These are phyloP conservation scores for Hetaerina americana DNA, from an alignment of 1,140 invertebrate genomes.

Conservation along the genomic window DNA sequence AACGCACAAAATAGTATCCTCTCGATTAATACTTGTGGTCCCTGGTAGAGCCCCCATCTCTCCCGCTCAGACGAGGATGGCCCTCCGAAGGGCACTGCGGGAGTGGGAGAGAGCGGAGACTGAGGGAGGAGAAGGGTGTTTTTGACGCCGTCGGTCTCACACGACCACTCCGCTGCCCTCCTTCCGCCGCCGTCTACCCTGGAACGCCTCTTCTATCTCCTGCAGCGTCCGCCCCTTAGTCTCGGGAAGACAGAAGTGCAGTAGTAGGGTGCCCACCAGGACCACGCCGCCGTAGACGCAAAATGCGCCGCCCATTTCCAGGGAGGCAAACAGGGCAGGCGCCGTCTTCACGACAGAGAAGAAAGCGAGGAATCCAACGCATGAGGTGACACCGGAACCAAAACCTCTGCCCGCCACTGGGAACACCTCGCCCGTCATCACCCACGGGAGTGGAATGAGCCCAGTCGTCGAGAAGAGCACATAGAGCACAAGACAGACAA, in stretches of 20 bases:
- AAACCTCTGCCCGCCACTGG: constrained; percentile 38
- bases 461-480: constrained; percentile 42
- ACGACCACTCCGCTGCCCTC: neutral
- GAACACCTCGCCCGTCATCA: constrained; percentile 50
- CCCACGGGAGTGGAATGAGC: constrained; percentile 51
- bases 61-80: too few relatives aligned
- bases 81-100: too few relatives aligned
- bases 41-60: too few relatives aligned
- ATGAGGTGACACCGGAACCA: constrained; percentile 45
- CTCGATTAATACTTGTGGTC: too few relatives aligned
- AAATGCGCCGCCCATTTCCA: constrained; percentile 49
- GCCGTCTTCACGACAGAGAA: constrained; percentile 59
- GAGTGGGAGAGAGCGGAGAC: too few relatives aligned
- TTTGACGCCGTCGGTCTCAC: too few relatives aligned
- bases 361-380: constrained; percentile 47
- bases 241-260: constrained; percentile 58
- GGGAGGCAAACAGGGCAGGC: constrained; percentile 38
- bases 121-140: too few relatives aligned
- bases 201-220: constrained; percentile 51
- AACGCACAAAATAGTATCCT: too few relatives aligned
- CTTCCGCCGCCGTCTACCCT: neutral
- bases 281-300: constrained; percentile 50
- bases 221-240: constrained; percentile 64
- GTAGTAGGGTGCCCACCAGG: constrained; percentile 43
- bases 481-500: constrained; percentile 38